A percentile compares a stretch with the other conserved stretches of the same genome.
Evolutionary conservation across 2,888 invertebrate species (phyloP).

Genomic region (Myathropa florea): DNA sequence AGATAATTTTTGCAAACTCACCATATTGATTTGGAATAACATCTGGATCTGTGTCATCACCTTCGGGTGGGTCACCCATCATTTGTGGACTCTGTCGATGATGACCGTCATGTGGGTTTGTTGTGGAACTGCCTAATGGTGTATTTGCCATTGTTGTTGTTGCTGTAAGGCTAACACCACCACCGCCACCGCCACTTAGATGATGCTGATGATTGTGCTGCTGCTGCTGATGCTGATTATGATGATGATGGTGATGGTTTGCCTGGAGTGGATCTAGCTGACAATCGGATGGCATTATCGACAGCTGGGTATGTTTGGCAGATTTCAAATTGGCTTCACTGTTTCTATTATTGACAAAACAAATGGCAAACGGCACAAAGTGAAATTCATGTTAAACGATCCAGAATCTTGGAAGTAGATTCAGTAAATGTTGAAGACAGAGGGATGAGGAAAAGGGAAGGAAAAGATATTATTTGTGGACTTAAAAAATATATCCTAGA

Average conservation of each 20-base stretch:
- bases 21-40: conserved; percentile 94
- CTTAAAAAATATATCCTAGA: conserved; percentile 32
- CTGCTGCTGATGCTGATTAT: conserved; percentile 75
- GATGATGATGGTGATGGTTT: conserved; percentile 75
- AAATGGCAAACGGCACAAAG: conserved; percentile 38
- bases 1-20: conserved; percentile 80
- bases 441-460: neutral
- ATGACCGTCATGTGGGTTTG: conserved; percentile 80
- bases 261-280: conserved; percentile 80
- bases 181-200: conserved; percentile 72
- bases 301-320: conserved; percentile 80
- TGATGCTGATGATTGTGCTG: conserved; percentile 78
- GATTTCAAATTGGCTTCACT: conserved; percentile 80
- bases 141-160: conserved; percentile 69
- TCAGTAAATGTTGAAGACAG: neutral
- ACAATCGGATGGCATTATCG: conserved; percentile 80
- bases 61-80: conserved; percentile 79
- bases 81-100: conserved; percentile 81
- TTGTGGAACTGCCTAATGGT: conserved; percentile 78
- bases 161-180: conserved; percentile 54
- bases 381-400: conserved; percentile 51
- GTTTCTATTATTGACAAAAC: conserved; percentile 76
- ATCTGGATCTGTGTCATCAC: conserved; percentile 89
- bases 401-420: neutral
- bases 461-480: conserved; percentile 41